Conservation (phyloP, 2,797 vertebrate genomes). For the Synanceia verrucosa region DNA sequence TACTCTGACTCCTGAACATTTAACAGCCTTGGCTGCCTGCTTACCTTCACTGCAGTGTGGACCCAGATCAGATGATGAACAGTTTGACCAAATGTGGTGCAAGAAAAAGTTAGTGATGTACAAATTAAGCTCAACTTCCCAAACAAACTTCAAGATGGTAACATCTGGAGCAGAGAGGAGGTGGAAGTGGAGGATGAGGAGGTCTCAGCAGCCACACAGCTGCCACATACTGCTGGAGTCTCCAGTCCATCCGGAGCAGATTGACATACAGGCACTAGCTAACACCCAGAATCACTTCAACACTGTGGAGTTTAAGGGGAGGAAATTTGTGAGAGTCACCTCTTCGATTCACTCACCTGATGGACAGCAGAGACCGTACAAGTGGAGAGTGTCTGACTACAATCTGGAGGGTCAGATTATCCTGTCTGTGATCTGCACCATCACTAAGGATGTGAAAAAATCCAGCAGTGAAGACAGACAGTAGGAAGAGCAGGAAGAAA, state of each 20-base stretch:
- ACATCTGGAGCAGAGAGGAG: neutral
- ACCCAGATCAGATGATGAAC: neutral
- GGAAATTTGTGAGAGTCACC: conserved; percentile 4
- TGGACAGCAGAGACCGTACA: neutral
- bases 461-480: neutral
- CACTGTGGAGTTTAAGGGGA: neutral
- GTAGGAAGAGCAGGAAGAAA: neutral
- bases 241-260: neutral
- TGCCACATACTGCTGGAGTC: neutral
- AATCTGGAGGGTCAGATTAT: neutral
- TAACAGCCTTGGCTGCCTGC: neutral
- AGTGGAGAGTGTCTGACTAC: conserved; percentile 5
- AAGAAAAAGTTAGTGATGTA: neutral
- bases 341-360: neutral
- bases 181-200: neutral
- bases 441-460: neutral
- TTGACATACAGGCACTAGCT: neutral
- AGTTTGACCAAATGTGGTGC: conserved; percentile 13
- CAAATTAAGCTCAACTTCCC: neutral
- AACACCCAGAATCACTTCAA: conserved; percentile 2
- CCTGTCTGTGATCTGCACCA: conserved; percentile 8
- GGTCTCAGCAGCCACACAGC: neutral
- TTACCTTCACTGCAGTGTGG: conserved; percentile 8
- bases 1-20: neutral
- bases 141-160: neutral